phyloP scores from a whole-genome alignment of 2,797 vertebrate species.

The Sebastes itinus region DNA sequence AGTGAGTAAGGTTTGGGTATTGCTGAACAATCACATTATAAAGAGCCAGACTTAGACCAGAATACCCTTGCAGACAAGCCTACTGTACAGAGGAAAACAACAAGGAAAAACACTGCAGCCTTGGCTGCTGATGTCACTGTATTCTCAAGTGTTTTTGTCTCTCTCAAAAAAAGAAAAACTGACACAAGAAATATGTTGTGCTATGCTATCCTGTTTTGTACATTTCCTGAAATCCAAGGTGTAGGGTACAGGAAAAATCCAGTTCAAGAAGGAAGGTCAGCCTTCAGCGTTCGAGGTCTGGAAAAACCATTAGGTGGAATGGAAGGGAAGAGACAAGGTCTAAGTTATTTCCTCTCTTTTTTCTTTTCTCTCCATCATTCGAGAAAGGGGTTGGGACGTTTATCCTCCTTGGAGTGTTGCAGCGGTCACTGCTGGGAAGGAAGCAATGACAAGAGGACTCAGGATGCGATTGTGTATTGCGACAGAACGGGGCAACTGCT shows the following conservation, averaged over 20 bases:
- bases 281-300: constrained; percentile 64
- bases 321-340: constrained; percentile 74
- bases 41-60: neutral
- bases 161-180: constrained; percentile 42
- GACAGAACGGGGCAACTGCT: constrained; percentile 14
- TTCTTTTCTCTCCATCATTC: constrained; percentile 65
- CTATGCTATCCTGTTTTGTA: constrained; percentile 77
- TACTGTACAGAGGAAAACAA: neutral
- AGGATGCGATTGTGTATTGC: constrained; percentile 24
- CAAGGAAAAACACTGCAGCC: constrained; percentile 44
- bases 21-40: neutral
- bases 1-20: neutral
- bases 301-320: constrained; percentile 76
- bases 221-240: constrained; percentile 80
- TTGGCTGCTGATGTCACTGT: constrained; percentile 59
- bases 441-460: constrained; percentile 44
- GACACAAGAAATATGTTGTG: constrained; percentile 67
- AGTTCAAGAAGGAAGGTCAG: constrained; percentile 61
- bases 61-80: neutral
- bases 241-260: constrained; percentile 71
- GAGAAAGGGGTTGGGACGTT: neutral
- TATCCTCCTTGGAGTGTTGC: constrained; percentile 43
- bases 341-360: constrained; percentile 66
- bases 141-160: constrained; percentile 47
- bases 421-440: constrained; percentile 37